Conservation (phyloP, 2,797 vertebrate species). For the Sphaeramia orbicularis region DNA sequence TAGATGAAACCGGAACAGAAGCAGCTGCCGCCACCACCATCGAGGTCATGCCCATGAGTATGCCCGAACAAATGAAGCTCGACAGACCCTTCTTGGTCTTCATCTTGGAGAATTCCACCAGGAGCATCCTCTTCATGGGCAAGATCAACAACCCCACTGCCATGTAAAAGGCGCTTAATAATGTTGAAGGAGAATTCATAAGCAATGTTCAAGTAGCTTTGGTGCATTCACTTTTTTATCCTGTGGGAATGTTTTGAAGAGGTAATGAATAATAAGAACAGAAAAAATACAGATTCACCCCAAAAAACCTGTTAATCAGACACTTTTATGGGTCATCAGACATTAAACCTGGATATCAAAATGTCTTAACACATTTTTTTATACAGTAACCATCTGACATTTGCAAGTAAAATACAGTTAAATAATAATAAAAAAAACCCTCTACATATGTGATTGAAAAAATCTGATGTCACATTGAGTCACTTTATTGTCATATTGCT, state of each 20-base stretch:
- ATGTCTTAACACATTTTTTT: conserved; percentile 3
- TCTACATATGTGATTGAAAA: background rate
- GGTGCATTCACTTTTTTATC: background rate
- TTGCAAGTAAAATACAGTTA: conserved; percentile 9
- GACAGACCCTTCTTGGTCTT: conserved; percentile 89
- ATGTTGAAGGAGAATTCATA: background rate
- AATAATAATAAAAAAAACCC: conserved; percentile 17
- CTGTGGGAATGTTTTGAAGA: no score
- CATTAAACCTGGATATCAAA: background rate
- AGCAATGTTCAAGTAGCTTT: background rate
- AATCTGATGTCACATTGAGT: conserved; percentile 3
- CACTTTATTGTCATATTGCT: background rate
- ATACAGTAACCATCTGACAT: conserved; percentile 4
- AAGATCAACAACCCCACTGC: conserved; percentile 83
- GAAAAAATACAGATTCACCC: no score
- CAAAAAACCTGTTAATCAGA: no score
- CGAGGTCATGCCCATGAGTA: conserved; percentile 87
- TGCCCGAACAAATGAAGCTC: conserved; percentile 83
- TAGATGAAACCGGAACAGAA: conserved; percentile 92
- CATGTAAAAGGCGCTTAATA: conserved; percentile 36
- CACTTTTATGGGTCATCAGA: conserved; percentile 24
- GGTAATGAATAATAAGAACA: no score
- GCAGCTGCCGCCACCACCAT: conserved; percentile 82
- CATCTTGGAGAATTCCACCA: conserved; percentile 89
- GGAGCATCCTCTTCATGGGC: conserved; percentile 86